Evolutionary conservation across 2,797 vertebrate species (phyloP).

Genomic region (Antennarius maculatus): DNA sequence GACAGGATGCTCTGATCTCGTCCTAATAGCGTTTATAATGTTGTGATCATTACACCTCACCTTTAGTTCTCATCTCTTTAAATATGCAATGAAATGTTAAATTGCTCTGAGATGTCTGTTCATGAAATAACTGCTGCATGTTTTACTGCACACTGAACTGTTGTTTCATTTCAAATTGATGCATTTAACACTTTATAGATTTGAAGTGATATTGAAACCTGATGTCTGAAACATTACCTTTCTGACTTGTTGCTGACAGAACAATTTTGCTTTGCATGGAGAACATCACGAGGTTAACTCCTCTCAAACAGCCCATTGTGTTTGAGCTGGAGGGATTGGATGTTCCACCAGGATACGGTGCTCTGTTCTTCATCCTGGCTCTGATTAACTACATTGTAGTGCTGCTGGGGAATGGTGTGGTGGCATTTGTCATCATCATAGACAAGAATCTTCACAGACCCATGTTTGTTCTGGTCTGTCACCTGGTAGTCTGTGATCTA

Average conservation of each 20-base stretch:
- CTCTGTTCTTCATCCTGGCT: slow-evolving; percentile 48
- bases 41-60: too few relatives aligned
- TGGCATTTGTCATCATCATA: slow-evolving; percentile 40
- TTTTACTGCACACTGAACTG: too few relatives aligned
- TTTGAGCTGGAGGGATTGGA: slow-evolving; percentile 67
- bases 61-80: too few relatives aligned
- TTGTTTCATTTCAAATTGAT: too few relatives aligned
- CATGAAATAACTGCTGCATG: too few relatives aligned
- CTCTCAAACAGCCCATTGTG: slow-evolving; percentile 26
- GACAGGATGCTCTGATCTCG: too few relatives aligned
- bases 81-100: too few relatives aligned
- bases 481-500: slow-evolving; percentile 64
- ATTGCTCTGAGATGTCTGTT: too few relatives aligned
- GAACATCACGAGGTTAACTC: too few relatives aligned
- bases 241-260: neutral
- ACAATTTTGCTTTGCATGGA: too few relatives aligned
- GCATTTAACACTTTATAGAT: too few relatives aligned
- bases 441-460: slow-evolving; percentile 66
- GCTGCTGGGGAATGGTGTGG: slow-evolving; percentile 56
- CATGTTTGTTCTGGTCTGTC: slow-evolving; percentile 67
- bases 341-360: slow-evolving; percentile 35
- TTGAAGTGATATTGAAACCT: neutral
- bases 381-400: slow-evolving; percentile 14
- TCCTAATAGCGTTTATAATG: too few relatives aligned
- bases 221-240: neutral